Evolutionary conservation across 2,888 invertebrate genomes (phyloP).

Genomic region (Macropis europaea): DNA sequence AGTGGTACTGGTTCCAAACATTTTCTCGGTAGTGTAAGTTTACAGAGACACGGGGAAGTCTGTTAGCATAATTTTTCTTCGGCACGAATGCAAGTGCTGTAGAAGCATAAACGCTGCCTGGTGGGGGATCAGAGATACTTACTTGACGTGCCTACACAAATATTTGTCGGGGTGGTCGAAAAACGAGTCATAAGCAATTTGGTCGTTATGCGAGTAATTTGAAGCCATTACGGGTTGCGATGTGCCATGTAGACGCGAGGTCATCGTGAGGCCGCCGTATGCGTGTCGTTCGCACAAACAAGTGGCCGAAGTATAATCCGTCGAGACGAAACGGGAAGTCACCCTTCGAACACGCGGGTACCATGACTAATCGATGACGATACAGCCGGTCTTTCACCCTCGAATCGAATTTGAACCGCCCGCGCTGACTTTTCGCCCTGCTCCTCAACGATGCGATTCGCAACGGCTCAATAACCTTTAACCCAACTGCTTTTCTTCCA

Average conservation of each 20-base stretch:
- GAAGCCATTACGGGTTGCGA: conserved; percentile 46
- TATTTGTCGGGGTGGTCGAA: conserved; percentile 31
- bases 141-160: not conserved
- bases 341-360: conserved; percentile 75
- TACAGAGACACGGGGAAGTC: too few relatives aligned
- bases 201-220: conserved; percentile 63
- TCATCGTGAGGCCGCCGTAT: conserved; percentile 62
- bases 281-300: conserved; percentile 35
- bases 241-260: conserved; percentile 39
- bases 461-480: not conserved
- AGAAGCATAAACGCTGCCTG: too few relatives aligned
- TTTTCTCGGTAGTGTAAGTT: too few relatives aligned
- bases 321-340: conserved; percentile 69
- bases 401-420: conserved; percentile 46
- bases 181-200: conserved; percentile 54
- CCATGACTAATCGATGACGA: conserved; percentile 78
- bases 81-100: conserved; percentile 13
- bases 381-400: conserved; percentile 69
- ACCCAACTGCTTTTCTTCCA: too few relatives aligned
- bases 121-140: too few relatives aligned
- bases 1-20: too few relatives aligned
- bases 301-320: conserved; percentile 63
- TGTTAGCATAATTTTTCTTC: too few relatives aligned
- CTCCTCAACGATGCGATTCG: not conserved
- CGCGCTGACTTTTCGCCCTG: conserved; percentile 21